Conservation (phyloP, 2,797 vertebrate genomes). For the Antrozous pallidus region DNA sequence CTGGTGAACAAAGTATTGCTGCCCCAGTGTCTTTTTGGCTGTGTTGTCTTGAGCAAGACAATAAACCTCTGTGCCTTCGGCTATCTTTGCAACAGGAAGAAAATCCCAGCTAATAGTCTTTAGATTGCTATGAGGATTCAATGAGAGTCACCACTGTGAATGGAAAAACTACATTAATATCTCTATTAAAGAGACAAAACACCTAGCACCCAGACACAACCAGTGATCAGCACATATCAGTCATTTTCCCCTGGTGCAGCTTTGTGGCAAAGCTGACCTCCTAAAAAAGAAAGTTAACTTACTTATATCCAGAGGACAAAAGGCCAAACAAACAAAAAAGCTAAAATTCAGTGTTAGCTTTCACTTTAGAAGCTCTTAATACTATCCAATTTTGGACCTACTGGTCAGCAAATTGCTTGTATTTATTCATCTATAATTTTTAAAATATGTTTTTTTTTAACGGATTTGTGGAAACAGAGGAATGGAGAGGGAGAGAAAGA, state of each 20-base stretch:
- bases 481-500: too few relatives aligned
- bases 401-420: neutral
- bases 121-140: too few relatives aligned
- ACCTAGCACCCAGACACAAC: rapidly evolving
- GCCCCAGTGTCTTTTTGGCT: neutral
- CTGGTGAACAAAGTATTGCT: too few relatives aligned
- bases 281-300: neutral
- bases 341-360: neutral
- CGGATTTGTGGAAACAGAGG: too few relatives aligned
- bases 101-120: neutral
- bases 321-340: neutral
- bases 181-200: neutral
- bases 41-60: neutral
- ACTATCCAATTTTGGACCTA: neutral
- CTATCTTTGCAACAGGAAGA: neutral
- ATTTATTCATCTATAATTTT: neutral
- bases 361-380: neutral
- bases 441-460: too few relatives aligned
- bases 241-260: neutral
- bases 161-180: neutral
- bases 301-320: neutral
- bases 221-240: neutral
- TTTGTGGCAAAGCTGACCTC: neutral
- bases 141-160: rapidly evolving
- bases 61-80: neutral